Evolutionary conservation across 2,888 invertebrate species (phyloP), one percentile per base, ranked within the genome.

Genomic region (Drosophila mercatorum): DNA sequence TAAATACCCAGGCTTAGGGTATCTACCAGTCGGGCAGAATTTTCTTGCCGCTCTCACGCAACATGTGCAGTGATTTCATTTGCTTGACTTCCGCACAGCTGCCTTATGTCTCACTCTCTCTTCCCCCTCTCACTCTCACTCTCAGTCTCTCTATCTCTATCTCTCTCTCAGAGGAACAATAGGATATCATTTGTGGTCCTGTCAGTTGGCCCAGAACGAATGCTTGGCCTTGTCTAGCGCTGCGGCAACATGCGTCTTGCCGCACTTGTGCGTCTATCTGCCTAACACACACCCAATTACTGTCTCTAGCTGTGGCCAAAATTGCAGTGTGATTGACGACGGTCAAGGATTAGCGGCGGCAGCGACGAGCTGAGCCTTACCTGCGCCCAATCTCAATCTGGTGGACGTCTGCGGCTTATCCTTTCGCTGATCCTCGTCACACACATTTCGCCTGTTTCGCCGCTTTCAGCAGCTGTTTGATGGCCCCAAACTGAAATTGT

Each of bases 201-300:
- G 66, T 55, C 26, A 41, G 10, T 53, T 53, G 49, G 58, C 68
- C 69, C 72, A 67, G 75, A 75, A 85, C 75, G 56, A 80, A 76
- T 85, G 72, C 64, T 69, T 80, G 75, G 81, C 78, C 77, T 86
- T 75, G 78, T 80, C 89, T 86, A 90, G 86, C 88, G 57, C 22
- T 34, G 28, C 41, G 31, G 36, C 55, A 34, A 53, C 55, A 47
- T 34, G 22, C 47, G 12, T 78, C 80, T 68, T 4, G 80, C 5
- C 80, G 80, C 90, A 91, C 91, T 91, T 91, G 89, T 83, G 80
- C 51, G 5, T 68, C 55, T 41, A 49, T 46, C 46, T 34, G 46
- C 17, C 52, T 11, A 26, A 11, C 53, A 47, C 68, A 47, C 68
- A 61, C 57, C 49, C 57, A 51, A 49, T 61, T 72, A 46, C 53